phyloP scores from a whole-genome alignment of 1,140 invertebrate genomes.

The Odontomachus brunneus region DNA sequence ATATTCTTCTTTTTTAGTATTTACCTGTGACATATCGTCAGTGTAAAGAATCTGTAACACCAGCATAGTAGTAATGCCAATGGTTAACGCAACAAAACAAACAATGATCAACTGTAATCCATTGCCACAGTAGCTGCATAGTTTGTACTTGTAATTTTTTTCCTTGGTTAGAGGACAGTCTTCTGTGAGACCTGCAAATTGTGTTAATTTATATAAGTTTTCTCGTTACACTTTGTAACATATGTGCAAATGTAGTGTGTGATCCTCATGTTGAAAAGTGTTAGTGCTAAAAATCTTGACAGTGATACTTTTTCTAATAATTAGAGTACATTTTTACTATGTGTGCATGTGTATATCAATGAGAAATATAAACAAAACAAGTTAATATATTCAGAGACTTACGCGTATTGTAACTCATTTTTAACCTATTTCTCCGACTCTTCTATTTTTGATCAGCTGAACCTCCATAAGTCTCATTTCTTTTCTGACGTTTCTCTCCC shows the following conservation, averaged over 20 bases:
- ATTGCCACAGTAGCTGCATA: conserved; percentile 80
- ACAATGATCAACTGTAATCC: conserved; percentile 85
- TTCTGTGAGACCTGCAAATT: conserved; percentile 77
- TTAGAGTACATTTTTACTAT: not conserved
- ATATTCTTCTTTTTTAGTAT: conserved; percentile 20
- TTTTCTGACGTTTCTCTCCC: conserved; percentile 26
- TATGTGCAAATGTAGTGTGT: not conserved
- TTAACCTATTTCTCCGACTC: conserved; percentile 44
- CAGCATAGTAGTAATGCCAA: conserved; percentile 89
- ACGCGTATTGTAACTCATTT: conserved; percentile 46
- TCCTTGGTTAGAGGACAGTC: conserved; percentile 81
- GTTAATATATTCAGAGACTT: conserved; percentile 4
- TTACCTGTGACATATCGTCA: conserved; percentile 87
- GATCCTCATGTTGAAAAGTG: not conserved
- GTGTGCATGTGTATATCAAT: not conserved
- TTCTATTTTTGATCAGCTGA: conserved; percentile 16
- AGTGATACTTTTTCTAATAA: not conserved
- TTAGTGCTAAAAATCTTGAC: not conserved
- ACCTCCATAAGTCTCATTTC: not conserved
- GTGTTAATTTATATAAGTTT: conserved; percentile 20
- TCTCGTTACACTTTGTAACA: not conserved
- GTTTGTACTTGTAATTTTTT: conserved; percentile 72
- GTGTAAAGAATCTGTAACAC: conserved; percentile 89
- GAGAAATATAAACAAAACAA: not conserved
- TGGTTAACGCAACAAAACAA: conserved; percentile 86